Percentiles rank a stretch among this genome's conserved stretches.
These are phyloP conservation scores for Brachionus paranguensis DNA, from an alignment of 1,140 invertebrate genomes.

Conservation along the genomic window DNA sequence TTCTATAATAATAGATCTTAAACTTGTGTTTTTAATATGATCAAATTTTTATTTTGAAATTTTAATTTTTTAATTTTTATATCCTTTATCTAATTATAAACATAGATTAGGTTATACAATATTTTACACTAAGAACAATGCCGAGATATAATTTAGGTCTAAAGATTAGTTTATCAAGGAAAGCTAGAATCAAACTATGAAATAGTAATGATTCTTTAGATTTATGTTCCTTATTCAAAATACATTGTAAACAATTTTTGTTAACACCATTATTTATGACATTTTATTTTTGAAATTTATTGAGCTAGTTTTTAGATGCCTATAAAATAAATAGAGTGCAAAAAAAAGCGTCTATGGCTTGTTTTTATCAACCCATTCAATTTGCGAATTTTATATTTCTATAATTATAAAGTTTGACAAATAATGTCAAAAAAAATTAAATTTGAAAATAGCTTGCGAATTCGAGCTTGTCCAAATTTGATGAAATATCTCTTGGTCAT, in stretches of 20 bases:
- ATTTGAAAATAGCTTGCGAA: not conserved
- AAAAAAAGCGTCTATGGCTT: not conserved
- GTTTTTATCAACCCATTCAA: not conserved
- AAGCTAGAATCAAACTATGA: no score
- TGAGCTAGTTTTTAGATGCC: not conserved
- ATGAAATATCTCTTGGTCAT: not conserved
- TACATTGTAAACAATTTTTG: not conserved
- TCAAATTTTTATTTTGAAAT: no score
- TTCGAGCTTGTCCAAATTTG: not conserved
- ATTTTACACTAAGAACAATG: no score
- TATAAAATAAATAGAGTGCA: not conserved
- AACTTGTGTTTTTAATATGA: no score
- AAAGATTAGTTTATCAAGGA: no score
- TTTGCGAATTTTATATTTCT: not conserved
- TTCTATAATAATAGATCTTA: no score
- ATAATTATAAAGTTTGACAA: not conserved
- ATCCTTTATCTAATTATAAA: no score
- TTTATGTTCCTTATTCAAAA: not conserved
- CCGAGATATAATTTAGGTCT: no score
- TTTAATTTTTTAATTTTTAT: no score
- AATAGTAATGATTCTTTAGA: no score
- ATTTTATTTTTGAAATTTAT: not conserved
- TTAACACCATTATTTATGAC: not conserved
- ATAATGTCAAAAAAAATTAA: not conserved
- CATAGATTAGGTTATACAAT: no score